Evolutionary conservation across 2,113 vertebrate genomes (phyloP).

Genomic region (Pholis gunnellus): DNA sequence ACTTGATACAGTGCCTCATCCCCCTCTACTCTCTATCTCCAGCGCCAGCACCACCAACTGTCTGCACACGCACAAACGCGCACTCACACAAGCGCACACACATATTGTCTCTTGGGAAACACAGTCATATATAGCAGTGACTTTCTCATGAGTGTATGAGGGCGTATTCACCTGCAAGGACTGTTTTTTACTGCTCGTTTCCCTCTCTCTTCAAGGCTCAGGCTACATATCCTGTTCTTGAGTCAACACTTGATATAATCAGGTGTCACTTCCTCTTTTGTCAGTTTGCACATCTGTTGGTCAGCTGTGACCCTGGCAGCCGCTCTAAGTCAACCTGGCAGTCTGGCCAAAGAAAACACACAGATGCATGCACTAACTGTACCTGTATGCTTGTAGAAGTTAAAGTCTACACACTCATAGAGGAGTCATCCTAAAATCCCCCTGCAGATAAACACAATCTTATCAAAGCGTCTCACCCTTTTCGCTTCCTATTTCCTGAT

Average conservation of each 20-base stretch:
- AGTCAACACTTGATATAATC: constrained; percentile 77
- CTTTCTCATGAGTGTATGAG: constrained; percentile 28
- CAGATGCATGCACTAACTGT: background rate
- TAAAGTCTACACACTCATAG: background rate
- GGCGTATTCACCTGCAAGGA: constrained; percentile 54
- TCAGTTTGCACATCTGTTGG: constrained; percentile 57
- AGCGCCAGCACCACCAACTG: constrained; percentile 84
- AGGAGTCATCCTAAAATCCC: background rate
- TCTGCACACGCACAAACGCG: constrained; percentile 62
- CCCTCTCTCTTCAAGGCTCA: constrained; percentile 11
- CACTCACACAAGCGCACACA: constrained; percentile 6
- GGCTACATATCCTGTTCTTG: constrained; percentile 67
- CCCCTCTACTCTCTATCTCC: constrained; percentile 83
- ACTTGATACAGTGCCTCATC: constrained; percentile 85
- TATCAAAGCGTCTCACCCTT: background rate
- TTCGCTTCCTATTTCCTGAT: background rate
- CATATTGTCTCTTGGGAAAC: constrained; percentile 51
- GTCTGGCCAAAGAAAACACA: constrained; percentile 15
- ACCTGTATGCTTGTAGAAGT: background rate
- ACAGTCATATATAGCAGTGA: constrained; percentile 34
- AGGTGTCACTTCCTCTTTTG: constrained; percentile 74
- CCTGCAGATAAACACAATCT: background rate
- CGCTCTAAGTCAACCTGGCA: background rate
- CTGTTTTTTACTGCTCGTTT: constrained; percentile 56
- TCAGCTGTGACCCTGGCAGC: constrained; percentile 40